Evolutionary conservation across 2,888 invertebrate genomes (phyloP), one percentile per base, ranked within the genome.

Genomic region (Corbicula japonica): DNA sequence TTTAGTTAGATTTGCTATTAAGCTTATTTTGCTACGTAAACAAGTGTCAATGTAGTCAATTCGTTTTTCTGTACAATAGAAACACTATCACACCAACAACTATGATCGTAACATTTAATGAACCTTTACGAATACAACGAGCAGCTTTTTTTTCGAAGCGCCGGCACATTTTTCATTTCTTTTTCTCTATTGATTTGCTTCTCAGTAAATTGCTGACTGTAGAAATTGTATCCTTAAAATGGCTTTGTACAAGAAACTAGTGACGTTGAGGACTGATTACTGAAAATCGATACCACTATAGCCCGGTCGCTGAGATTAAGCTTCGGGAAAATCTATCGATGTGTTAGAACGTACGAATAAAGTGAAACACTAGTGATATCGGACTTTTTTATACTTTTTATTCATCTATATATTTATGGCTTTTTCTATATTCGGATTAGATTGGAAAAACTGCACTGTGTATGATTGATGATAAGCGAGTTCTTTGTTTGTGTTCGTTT

Each of bases 221-320:
- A 50, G 61, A 65, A 70, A 60, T 35, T 70, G 61, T 72, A 65
- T 73, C 58, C 73, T 65, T 63, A 41, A 73, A 73, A 73, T 73
- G 73, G 65, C 60, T 65, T 35, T 58, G 65, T 73, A 65, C 58
- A 21, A 44, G 35, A 32, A 35, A 44, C 34, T 41, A n/a, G 41
- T 38, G 34, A 34, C 58, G 65, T 35, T 30, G 65, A 56, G 35
- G 56, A 28, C 50, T 50, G 77, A 72, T 63, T 72, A 72, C 46
- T 30, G 56, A 54, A 78, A 78, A 78, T 78, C 78, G 48, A 78
- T 78, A 65, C 32, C 5, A 41, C 32, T 34, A 70, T 38, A 23
- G 23, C 44, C 60, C 68, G 30, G 44, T 34, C 48, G 54, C 72
- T 48, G 54, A 52, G 77, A 77, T 72, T 77, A 77, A 54, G 38